Evolutionary conservation across 2,797 vertebrate genomes (phyloP).

Genomic region (Sorex maritimensis): DNA sequence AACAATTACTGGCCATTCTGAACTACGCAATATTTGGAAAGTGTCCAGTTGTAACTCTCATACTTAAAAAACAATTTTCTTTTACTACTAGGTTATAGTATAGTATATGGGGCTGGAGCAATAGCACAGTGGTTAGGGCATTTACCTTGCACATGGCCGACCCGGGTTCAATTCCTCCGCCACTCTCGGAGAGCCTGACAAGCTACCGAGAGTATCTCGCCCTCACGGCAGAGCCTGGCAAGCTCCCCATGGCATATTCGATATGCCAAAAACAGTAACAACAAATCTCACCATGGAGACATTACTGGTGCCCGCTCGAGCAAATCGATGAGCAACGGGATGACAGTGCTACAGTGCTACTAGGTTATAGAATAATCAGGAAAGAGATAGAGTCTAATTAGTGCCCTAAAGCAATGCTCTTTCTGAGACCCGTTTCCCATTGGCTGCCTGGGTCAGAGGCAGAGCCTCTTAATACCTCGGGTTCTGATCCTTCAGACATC

Average conservation of each 20-base stretch:
- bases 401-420: conserved; percentile 59
- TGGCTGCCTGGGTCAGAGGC: conserved; percentile 36
- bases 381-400: conserved; percentile 16
- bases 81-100: not conserved
- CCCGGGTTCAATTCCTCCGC: too few species aligned
- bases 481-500: not conserved
- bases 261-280: too few species aligned
- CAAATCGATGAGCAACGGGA: too few species aligned
- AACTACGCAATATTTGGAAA: conserved; percentile 61
- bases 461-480: conserved; percentile 61
- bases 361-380: conserved; percentile 66
- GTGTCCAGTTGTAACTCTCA: conserved; percentile 68
- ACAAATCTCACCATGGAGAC: too few species aligned
- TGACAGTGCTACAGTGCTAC: not conserved
- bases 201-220: too few species aligned
- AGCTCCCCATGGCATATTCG: too few species aligned
- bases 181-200: too few species aligned
- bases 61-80: conserved; percentile 39
- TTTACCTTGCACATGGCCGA: too few species aligned
- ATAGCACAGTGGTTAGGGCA: too few species aligned
- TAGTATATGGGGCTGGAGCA: not conserved
- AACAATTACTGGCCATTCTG: conserved; percentile 67
- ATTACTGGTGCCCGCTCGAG: too few species aligned
- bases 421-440: conserved; percentile 46
- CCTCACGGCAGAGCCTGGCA: too few species aligned